Conservation (phyloP, 35 echinoderm and acorn worm species). For the Apostichopus californicus region DNA sequence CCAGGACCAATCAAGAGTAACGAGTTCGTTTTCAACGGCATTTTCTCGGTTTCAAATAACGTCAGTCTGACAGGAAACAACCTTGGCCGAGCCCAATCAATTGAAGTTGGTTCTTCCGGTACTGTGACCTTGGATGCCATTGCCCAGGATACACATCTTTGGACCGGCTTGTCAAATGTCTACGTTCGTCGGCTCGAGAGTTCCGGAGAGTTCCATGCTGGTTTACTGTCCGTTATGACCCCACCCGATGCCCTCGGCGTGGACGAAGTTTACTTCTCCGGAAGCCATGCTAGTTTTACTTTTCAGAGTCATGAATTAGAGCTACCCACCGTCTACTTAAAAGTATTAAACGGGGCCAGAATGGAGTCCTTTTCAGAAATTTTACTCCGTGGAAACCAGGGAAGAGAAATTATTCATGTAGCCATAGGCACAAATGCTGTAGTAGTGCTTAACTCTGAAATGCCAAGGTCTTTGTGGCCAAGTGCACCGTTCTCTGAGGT, state of each 20-base stretch:
- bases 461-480: neutral
- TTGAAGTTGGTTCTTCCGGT: conserved; percentile 17
- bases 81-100: neutral
- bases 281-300: conserved; percentile 41
- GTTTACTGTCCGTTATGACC: conserved; percentile 48
- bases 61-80: neutral
- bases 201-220: conserved; percentile 52
- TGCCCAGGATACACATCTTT: conserved; percentile 20
- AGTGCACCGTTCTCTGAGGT: conserved; percentile 35
- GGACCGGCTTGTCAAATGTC: conserved; percentile 55
- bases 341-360: conserved; percentile 1
- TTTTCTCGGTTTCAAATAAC: conserved; percentile 28
- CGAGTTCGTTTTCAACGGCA: neutral
- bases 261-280: conserved; percentile 49
- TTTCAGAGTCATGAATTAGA: conserved; percentile 56
- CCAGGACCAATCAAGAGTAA: neutral
- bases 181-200: conserved; percentile 43
- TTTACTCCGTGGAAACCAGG: conserved; percentile 43
- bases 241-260: neutral
- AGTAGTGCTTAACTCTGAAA: conserved; percentile 37
- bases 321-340: conserved; percentile 53
- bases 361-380: conserved; percentile 54
- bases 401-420: conserved; percentile 34
- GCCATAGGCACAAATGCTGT: conserved; percentile 54
- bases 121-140: conserved; percentile 52